A percentile compares a stretch with the other conserved stretches of the same genome.
Evolutionary conservation across 2,113 vertebrate species (phyloP).

Genomic region (Odobenus rosmarus): DNA sequence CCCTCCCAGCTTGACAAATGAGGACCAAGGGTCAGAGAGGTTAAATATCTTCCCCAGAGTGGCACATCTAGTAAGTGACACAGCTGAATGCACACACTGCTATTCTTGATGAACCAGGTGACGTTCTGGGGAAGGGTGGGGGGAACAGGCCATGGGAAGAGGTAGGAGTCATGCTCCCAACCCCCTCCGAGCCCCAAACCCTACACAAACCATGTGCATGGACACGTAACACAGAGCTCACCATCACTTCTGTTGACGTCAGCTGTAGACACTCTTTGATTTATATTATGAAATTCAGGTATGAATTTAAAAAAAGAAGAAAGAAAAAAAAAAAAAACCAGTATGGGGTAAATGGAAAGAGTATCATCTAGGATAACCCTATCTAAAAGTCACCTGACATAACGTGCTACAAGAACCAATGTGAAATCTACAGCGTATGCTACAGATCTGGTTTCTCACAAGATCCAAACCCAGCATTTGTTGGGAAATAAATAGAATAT

Average conservation of each 20-base stretch:
- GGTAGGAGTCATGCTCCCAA: no score
- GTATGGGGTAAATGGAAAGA: not conserved
- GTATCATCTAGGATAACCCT: not conserved
- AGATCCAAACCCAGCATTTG: not conserved
- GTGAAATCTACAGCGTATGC: not conserved
- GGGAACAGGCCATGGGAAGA: not conserved
- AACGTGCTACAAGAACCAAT: not conserved
- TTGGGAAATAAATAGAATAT: conserved; percentile 5
- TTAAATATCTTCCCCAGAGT: not conserved
- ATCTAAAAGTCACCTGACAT: not conserved
- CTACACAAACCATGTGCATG: no score
- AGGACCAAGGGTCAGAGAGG: not conserved
- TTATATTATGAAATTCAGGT: conserved; percentile 13
- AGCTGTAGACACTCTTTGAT: not conserved
- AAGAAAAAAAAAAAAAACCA: not conserved
- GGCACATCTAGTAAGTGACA: not conserved
- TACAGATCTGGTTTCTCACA: not conserved
- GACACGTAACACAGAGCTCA: not conserved
- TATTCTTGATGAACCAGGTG: not conserved
- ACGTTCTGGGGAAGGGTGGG: not conserved
- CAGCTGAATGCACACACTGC: not conserved
- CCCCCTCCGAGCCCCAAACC: no score
- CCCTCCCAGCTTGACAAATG: not conserved
- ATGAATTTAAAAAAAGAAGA: not conserved
- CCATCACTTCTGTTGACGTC: not conserved